These are phyloP conservation scores for Eledone cirrhosa DNA, from an alignment of 2,888 invertebrate species.

Conservation along the genomic window DNA sequence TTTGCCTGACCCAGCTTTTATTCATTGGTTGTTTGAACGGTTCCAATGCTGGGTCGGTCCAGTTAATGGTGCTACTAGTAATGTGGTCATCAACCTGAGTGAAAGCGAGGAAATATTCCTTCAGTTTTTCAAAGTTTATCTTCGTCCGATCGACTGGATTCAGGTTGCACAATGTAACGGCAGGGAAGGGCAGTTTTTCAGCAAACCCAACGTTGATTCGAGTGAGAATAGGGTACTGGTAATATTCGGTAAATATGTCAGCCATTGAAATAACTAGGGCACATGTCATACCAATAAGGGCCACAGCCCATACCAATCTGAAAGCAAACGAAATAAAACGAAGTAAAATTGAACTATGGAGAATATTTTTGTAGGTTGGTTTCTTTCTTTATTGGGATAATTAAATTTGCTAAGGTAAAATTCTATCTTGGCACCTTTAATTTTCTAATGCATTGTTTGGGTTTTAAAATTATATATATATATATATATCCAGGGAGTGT, in stretches of 20 bases:
- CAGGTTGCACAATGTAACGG: constrained; percentile 37
- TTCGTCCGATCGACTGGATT: constrained; percentile 30
- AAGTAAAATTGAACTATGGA: too few relatives aligned
- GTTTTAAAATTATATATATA: too few relatives aligned
- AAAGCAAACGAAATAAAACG: not conserved
- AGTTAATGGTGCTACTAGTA: constrained; percentile 26
- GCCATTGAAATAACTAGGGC: constrained; percentile 31
- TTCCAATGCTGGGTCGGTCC: constrained; percentile 29
- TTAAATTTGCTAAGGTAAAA: too few relatives aligned
- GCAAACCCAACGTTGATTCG: constrained; percentile 33
- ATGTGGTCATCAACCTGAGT: constrained; percentile 27
- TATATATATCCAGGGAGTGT: too few relatives aligned
- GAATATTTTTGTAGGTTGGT: too few relatives aligned
- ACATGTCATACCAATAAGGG: constrained; percentile 34
- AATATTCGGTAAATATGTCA: constrained; percentile 31
- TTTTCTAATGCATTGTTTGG: too few relatives aligned
- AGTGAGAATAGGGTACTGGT: constrained; percentile 32
- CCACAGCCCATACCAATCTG: constrained; percentile 36
- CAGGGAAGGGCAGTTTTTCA: constrained; percentile 33
- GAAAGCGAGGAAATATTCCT: constrained; percentile 28
- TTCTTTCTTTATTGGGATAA: too few relatives aligned
- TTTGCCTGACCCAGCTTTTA: constrained; percentile 28
- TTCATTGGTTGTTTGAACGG: constrained; percentile 24
- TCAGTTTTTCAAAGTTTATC: constrained; percentile 25
- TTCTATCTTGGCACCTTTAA: too few relatives aligned